Base-by-base conservation (phyloP, 2,888 invertebrate species). In the Leucophora obtusa region DNA sequence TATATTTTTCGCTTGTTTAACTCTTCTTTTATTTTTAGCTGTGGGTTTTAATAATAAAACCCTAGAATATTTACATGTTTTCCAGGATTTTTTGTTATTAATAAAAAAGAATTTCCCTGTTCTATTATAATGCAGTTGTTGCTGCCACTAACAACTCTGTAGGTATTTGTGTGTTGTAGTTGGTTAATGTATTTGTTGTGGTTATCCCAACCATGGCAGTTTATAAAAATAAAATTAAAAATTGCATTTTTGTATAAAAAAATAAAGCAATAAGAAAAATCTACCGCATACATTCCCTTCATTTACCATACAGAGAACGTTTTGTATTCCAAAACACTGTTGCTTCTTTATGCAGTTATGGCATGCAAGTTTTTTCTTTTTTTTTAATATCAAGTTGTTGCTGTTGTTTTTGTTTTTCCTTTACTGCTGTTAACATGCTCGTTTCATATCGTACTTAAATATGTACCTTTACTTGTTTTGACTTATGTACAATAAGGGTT, bases 101-200 rank as follows among this genome's bases (percentile, higher is more conserved):
- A 28, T 3, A 47, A n/a, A 47, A n/a, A 47, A 3, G 43, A 14
- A 47, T 47, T n/a, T 47, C n/a, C n/a, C 43, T 14, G 43, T 10
- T 47, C 2, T 47, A 47, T n/a, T 14, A 47, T 63, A 50, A 51
- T 51, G 50, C 15, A 63, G 28, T 63, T 47, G 14, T 10, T 24
- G 47, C 24, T 47, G 4, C 5, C 18, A 21, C 9, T 43, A 5
- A 2, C 18, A 11, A 24, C 18, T 15, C 18, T 17, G 17, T 3
- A 18, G 5, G 43, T 35, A n/a, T n/a, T n/a, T 51, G 38, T 15
- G 7, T 38, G 38, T 17, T 47, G 14, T 3, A n/a, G 14, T 6
- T 75, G 63, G 53, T 65, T 72, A 78, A 78, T 68, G 35, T 38
- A 58, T 70, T 70, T 77, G 70, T 43, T 71, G 66, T 8, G 51